These are phyloP conservation scores for Dysidea cf. avara DNA, from an alignment of 37 sponge, comb jelly and placozoan genomes.

Conservation along the genomic window DNA sequence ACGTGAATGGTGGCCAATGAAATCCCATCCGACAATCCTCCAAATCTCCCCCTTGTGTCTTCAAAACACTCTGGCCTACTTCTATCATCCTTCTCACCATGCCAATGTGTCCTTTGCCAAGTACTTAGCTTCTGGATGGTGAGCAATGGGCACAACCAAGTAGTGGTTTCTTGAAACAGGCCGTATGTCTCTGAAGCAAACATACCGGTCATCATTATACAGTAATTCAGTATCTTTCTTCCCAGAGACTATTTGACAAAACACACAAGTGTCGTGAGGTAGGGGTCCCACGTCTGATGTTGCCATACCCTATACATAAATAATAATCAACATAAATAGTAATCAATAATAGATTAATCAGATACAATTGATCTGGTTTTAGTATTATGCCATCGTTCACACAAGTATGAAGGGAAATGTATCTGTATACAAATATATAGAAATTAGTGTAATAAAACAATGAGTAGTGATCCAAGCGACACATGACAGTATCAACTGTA, in stretches of 20 bases:
- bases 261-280: conserved; percentile 33
- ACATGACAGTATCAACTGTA: too few relatives aligned
- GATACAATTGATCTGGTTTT: too few relatives aligned
- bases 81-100: conserved; percentile 67
- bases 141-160: conserved; percentile 64
- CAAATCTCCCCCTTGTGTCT: conserved; percentile 31
- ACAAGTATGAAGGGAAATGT: too few relatives aligned
- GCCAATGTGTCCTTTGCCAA: conserved; percentile 26
- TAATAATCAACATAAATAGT: too few relatives aligned
- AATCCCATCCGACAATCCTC: conserved; percentile 76
- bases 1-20: conserved; percentile 83
- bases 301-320: too few relatives aligned
- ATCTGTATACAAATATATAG: too few relatives aligned
- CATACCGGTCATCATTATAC: conserved; percentile 65
- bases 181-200: conserved; percentile 68
- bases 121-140: conserved; percentile 30
- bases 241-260: conserved; percentile 47
- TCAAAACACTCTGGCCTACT: conserved; percentile 50
- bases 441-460: too few relatives aligned
- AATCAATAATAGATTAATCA: too few relatives aligned
- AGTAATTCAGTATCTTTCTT: conserved; percentile 36
- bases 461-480: too few relatives aligned
- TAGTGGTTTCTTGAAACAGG: conserved; percentile 79
- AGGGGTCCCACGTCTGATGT: too few relatives aligned
- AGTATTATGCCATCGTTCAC: too few relatives aligned